Base-by-base conservation (phyloP, 1,140 invertebrate species). In the Belonocnema kinseyi region DNA sequence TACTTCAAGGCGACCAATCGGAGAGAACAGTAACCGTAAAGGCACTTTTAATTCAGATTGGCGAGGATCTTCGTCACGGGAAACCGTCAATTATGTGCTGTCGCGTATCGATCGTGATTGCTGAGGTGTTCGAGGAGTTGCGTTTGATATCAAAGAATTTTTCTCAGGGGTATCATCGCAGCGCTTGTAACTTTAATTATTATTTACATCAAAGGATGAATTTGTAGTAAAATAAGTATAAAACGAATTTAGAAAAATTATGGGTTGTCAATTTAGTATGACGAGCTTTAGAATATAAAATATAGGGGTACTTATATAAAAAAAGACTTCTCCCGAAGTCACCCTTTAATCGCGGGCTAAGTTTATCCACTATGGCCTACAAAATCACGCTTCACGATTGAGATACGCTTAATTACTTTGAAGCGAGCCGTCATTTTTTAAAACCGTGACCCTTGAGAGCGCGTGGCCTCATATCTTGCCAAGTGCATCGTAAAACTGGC, bases 401-500 rank as follows among this genome's bases (percentile, higher is more conserved):
- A n/a, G 61, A 66, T 26, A 66, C 33, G 21, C 40, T 19, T 74
- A 54, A 74, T 74, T 74, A 19, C 51, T 21, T 16, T 7, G 26
- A n/a, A 26, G 33, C 72, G 19, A 50, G 54, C 26, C 16, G 33
- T 54, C 40, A 56, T 33, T 56, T 46, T 54, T 70, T 71, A n/a
- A 53, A 52, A n/a, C 26, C 50, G 33, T 73, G 76, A 75, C 77
- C 73, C 78, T 77, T 66, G 77, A 82, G 50, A 83, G 74, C 50
- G 58, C 53, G 61, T 70, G 58, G 61, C 79, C 82, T 84, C 81
- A 85, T 88, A 80, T 84, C 78, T 76, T 77, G 78, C 78, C 82
- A 86, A 87, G 85, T 86, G 83, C 83, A 85, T 86, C 87, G 84
- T 90, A 89, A 90, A 88, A 86, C 82, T 80, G 84, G 82, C 85